Conservation (phyloP, 53 echinoderm and acorn worm genomes). For the Patiria pectinifera region DNA sequence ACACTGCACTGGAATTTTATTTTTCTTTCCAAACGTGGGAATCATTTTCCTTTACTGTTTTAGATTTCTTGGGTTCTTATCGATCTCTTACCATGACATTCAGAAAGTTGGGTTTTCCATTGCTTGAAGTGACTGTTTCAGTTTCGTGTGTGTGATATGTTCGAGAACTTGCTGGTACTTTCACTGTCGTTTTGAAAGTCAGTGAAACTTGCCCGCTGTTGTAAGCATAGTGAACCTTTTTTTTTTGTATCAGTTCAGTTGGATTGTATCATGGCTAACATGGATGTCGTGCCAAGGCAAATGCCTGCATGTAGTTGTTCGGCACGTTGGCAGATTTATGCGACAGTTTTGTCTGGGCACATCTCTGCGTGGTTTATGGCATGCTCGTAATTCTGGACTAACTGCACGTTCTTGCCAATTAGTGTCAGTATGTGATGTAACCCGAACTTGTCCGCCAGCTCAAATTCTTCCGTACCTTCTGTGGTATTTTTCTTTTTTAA, state of each 20-base stretch:
- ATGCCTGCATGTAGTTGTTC: slow-evolving; percentile 1
- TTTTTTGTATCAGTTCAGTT: not conserved
- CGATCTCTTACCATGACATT: too few species aligned
- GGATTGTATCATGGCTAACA: not conserved
- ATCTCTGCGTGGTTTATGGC: not conserved
- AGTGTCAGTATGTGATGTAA: slow-evolving; percentile 5
- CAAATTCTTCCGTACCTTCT: not conserved
- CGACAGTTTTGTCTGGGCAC: not conserved
- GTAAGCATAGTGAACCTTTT: not conserved
- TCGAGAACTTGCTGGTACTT: not conserved
- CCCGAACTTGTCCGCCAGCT: not conserved
- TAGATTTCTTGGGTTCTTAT: too few species aligned
- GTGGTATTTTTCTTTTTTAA: not conserved
- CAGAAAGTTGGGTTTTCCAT: too few species aligned
- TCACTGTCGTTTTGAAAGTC: not conserved
- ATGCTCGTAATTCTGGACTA: not conserved
- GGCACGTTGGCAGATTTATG: slow-evolving; percentile 14
- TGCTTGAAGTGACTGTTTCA: too few species aligned
- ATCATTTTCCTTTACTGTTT: too few species aligned
- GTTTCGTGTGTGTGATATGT: not conserved
- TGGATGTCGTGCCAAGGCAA: not conserved
- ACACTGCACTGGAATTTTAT: too few species aligned
- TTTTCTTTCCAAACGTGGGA: too few species aligned
- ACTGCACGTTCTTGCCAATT: not conserved
- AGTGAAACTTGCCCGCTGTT: not conserved